These are phyloP conservation scores for Edolisoma coerulescens DNA, from an alignment of 2,113 vertebrate species.

Conservation along the genomic window DNA sequence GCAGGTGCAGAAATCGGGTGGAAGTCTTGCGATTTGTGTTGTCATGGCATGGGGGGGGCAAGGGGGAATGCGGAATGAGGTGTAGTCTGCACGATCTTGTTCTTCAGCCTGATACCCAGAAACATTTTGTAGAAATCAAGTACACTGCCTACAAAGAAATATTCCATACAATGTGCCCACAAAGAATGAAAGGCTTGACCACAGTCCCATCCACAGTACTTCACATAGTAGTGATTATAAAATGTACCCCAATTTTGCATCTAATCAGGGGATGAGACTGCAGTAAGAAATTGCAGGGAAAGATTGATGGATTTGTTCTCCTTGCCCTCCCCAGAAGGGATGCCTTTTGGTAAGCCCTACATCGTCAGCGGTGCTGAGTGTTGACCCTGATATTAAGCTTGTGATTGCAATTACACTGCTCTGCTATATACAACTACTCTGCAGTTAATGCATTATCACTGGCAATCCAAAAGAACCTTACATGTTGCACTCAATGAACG, in stretches of 20 bases:
- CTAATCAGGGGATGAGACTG: neutral
- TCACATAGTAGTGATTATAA: neutral
- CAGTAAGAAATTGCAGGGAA: neutral
- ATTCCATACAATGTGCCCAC: neutral
- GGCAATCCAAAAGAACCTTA: neutral
- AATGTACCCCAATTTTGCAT: neutral
- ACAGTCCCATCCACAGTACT: neutral
- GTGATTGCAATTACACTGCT: neutral
- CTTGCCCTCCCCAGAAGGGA: neutral
- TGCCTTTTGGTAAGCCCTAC: neutral
- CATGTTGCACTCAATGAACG: neutral
- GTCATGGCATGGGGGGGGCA: fast-evolving
- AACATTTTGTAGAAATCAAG: neutral
- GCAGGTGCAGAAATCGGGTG: neutral
- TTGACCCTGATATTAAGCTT: neutral
- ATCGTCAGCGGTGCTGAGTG: no score
- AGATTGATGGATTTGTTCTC: neutral
- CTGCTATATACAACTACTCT: neutral
- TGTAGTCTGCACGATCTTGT: neutral
- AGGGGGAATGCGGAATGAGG: neutral
- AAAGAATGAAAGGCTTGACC: neutral
- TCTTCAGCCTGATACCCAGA: neutral
- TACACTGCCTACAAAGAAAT: neutral
- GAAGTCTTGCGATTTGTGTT: neutral
- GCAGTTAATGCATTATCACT: neutral